These are phyloP conservation scores for Istiophorus platypterus DNA, from an alignment of 2,113 vertebrate species.

Conservation along the genomic window DNA sequence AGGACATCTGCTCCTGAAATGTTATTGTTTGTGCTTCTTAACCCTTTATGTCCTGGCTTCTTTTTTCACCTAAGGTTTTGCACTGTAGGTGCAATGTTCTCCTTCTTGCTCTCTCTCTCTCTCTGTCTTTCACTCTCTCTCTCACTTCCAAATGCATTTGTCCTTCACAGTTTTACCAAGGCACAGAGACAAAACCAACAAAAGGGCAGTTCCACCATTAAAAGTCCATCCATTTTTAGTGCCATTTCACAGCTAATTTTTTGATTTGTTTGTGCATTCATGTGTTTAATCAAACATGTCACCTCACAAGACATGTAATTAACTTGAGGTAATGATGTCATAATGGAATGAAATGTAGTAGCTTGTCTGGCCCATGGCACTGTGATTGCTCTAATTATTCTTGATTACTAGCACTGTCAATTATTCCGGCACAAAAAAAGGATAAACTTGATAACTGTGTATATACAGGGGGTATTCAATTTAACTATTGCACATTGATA, in stretches of 20 bases:
- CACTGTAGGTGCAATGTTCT: slow-evolving; percentile 13
- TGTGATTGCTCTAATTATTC: slow-evolving; percentile 72
- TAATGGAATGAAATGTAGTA: slow-evolving; percentile 69
- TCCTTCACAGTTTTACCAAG: slow-evolving; percentile 65
- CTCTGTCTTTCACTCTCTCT: slow-evolving; percentile 25
- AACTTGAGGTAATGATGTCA: slow-evolving; percentile 77
- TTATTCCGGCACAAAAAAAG: slow-evolving; percentile 60
- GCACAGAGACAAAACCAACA: slow-evolving; percentile 48
- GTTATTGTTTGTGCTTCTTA: slow-evolving; percentile 88
- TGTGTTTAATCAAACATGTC: slow-evolving; percentile 77
- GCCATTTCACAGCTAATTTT: slow-evolving; percentile 56
- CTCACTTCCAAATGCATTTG: slow-evolving; percentile 48
- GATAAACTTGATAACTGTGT: slow-evolving; percentile 53
- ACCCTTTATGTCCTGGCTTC: slow-evolving; percentile 75
- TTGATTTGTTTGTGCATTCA: slow-evolving; percentile 70
- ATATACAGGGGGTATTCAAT: slow-evolving; percentile 52
- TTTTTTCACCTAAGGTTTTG: slow-evolving; percentile 49
- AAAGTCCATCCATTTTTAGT: slow-evolving; percentile 52
- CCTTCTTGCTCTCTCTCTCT: slow-evolving; percentile 22
- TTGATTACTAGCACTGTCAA: slow-evolving; percentile 58
- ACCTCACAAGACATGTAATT: slow-evolving; percentile 70
- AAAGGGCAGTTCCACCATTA: slow-evolving; percentile 55
- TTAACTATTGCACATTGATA: slow-evolving; percentile 33
- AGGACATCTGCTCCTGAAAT: slow-evolving; percentile 93
- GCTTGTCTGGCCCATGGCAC: slow-evolving; percentile 62